Conservation (phyloP, 2,888 invertebrate species). For the Drosophila colorata region DNA sequence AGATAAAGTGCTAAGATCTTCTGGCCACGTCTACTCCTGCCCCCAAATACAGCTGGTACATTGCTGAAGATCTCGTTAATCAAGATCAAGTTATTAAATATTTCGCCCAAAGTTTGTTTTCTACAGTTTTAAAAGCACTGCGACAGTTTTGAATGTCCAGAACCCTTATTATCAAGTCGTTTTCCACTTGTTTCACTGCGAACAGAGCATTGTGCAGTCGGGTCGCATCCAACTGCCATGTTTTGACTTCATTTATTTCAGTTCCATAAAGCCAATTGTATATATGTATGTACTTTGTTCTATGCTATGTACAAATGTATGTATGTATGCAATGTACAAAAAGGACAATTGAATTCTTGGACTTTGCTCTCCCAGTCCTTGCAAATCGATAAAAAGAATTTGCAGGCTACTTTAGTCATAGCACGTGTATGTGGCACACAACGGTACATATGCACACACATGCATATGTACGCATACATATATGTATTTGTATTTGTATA, state of each 20-base stretch:
- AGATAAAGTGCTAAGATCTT: too few relatives aligned
- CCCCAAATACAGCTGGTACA: neutral
- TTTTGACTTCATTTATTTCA: conserved; percentile 1
- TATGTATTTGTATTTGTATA: conserved; percentile 1
- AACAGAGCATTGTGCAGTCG: conserved; percentile 6
- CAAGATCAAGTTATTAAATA: neutral
- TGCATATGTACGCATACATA: neutral
- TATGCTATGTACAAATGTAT: conserved; percentile 5
- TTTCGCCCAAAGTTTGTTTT: neutral
- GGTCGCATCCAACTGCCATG: neutral
- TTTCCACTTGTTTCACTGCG: neutral
- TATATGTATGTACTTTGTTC: neutral
- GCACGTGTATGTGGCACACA: conserved; percentile 7
- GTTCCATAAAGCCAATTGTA: neutral
- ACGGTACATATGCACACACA: neutral
- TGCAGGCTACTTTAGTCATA: conserved; percentile 8
- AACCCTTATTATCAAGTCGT: neutral
- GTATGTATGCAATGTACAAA: neutral
- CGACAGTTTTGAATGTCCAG: neutral
- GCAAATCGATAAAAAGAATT: conserved; percentile 24
- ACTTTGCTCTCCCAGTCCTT: conserved; percentile 15
- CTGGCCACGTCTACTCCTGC: too few relatives aligned
- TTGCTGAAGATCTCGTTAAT: neutral
- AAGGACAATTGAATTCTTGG: conserved; percentile 6
- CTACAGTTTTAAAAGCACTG: neutral